These are phyloP conservation scores for Lamproptera curius DNA, from an alignment of 2,888 invertebrate species.

Conservation along the genomic window DNA sequence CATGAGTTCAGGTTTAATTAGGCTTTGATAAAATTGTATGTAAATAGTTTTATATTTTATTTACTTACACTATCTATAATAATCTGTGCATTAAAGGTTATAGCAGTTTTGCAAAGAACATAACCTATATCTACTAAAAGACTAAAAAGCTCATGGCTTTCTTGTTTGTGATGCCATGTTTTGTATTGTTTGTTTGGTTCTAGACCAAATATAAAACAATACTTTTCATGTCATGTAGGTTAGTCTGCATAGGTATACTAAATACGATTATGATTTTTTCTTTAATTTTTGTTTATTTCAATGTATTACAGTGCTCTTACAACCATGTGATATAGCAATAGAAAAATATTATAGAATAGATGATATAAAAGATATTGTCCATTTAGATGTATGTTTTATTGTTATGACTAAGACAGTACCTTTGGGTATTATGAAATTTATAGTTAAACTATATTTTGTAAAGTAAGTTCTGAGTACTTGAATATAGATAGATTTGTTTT, in stretches of 20 bases:
- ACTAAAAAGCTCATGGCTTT: no score
- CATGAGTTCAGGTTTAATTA: no score
- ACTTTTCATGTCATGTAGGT: no score
- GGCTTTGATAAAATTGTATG: no score
- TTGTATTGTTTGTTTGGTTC: no score
- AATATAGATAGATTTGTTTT: conserved; percentile 4
- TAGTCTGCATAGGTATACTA: no score
- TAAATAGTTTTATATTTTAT: background rate
- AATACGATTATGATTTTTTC: no score
- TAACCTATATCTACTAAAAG: no score
- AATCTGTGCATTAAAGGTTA: no score
- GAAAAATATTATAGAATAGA: conserved; percentile 6
- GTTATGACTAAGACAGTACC: conserved; percentile 16
- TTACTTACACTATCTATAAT: background rate
- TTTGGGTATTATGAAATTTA: conserved; percentile 19
- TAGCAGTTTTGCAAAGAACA: no score
- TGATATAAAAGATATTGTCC: conserved; percentile 9
- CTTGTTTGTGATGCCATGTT: background rate
- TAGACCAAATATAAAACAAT: no score
- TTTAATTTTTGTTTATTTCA: background rate
- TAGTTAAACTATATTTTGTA: conserved; percentile 16
- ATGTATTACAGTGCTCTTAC: background rate
- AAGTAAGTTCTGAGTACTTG: conserved; percentile 2
- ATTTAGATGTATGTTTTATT: conserved; percentile 15
- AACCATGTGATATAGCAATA: conserved; percentile 18